phyloP scores from a whole-genome alignment of 2,797 vertebrate species.

The Ctenosaura bakeri region DNA sequence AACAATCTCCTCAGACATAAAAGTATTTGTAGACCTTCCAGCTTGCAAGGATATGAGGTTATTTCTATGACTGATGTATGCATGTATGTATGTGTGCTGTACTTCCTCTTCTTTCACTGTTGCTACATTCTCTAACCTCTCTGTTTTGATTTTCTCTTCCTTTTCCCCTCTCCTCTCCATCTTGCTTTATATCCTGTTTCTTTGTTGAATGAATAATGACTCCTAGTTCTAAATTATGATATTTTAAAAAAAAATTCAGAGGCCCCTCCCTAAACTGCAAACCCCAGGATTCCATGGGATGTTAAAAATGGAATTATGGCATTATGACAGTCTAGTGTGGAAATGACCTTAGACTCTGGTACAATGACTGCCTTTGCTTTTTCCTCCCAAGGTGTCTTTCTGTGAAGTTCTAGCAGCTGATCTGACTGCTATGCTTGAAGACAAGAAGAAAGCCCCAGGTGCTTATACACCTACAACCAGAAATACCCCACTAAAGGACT shows the following conservation, averaged over 20 bases:
- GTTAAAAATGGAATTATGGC: too few species aligned
- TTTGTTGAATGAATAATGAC: conserved; percentile 26
- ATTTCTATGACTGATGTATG: too few species aligned
- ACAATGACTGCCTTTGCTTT: neutral
- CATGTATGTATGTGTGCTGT: neutral
- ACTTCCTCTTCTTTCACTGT: neutral
- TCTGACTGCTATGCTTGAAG: neutral
- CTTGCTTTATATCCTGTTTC: neutral
- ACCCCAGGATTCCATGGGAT: too few species aligned
- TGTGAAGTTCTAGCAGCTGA: neutral
- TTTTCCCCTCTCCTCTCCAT: neutral
- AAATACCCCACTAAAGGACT: too few species aligned
- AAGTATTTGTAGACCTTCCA: neutral
- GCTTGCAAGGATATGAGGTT: neutral
- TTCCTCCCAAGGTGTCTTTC: neutral
- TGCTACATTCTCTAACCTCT: neutral
- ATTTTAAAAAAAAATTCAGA: neutral
- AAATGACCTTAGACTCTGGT: neutral
- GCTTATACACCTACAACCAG: neutral
- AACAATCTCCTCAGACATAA: neutral
- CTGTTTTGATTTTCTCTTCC: neutral
- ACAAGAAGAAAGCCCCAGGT: too few species aligned
- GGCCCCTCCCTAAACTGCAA: too few species aligned
- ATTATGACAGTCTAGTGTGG: too few species aligned
- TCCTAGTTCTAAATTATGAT: conserved; percentile 3